These are phyloP conservation scores for Ophiodon elongatus DNA, from an alignment of 2,113 vertebrate genomes.

Conservation along the genomic window DNA sequence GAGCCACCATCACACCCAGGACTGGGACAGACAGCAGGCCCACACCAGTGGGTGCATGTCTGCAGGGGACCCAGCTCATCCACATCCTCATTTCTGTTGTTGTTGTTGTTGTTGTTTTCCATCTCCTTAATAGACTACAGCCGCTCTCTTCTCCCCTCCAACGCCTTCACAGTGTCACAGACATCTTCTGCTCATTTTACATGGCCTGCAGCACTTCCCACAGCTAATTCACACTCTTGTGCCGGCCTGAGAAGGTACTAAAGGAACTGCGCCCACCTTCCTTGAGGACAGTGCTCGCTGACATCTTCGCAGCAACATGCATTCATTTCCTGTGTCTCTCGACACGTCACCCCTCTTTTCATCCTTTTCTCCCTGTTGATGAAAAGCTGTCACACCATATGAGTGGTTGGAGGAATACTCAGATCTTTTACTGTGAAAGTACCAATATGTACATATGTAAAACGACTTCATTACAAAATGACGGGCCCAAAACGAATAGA, in stretches of 20 bases:
- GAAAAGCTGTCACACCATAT: not conserved
- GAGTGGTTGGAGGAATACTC: not conserved
- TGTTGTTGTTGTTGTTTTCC: not conserved
- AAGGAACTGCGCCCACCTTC: constrained; percentile 6
- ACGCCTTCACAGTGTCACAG: constrained; percentile 22
- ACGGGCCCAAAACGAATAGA: not conserved
- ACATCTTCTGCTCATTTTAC: constrained; percentile 32
- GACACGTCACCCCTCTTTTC: constrained; percentile 14
- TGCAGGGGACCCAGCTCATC: constrained; percentile 47
- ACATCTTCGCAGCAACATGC: constrained; percentile 13
- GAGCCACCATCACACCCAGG: constrained; percentile 44
- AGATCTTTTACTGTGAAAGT: not conserved
- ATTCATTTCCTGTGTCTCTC: constrained; percentile 32
- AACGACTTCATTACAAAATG: not conserved
- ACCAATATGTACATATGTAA: not conserved
- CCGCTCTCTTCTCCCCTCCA: constrained; percentile 26
- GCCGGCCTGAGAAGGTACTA: constrained; percentile 1
- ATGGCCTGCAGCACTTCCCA: not conserved
- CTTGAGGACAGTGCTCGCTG: not conserved
- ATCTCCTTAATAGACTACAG: constrained; percentile 19
- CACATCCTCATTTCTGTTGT: not conserved
- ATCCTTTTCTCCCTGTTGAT: not conserved
- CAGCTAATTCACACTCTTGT: constrained; percentile 34
- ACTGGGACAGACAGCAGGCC: constrained; percentile 47
- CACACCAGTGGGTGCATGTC: constrained; percentile 22